Conservation (phyloP, 2,113 vertebrate species). For the Pygoscelis antarcticus region DNA sequence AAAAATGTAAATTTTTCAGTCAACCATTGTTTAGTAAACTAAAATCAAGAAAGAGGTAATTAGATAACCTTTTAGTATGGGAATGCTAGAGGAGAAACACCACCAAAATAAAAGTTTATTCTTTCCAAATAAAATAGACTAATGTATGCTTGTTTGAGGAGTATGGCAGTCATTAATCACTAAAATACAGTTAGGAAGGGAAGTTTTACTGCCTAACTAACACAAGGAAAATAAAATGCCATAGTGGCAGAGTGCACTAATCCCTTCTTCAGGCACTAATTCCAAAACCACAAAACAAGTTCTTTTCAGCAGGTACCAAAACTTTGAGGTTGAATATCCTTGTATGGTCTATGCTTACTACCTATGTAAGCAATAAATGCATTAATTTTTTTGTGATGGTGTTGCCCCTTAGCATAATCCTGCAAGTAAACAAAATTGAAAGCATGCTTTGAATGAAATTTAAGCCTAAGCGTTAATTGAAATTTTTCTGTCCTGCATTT, state of each 20-base stretch:
- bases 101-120: background rate
- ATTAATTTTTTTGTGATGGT: background rate
- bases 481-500: background rate
- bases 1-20: background rate
- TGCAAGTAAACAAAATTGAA: background rate
- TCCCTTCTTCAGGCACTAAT: background rate
- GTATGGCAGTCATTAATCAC: background rate
- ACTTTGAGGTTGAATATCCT: background rate
- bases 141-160: background rate
- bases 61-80: background rate
- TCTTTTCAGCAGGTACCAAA: background rate
- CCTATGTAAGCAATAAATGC: background rate
- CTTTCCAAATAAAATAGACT: background rate
- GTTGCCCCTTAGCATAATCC: background rate
- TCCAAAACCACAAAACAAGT: background rate
- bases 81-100: background rate
- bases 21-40: background rate
- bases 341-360: background rate
- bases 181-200: background rate
- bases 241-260: background rate
- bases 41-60: background rate
- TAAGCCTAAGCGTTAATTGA: background rate
- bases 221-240: background rate
- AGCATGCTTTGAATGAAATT: background rate
- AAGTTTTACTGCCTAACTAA: background rate